Evolutionary conservation across 2,797 vertebrate genomes (phyloP), one percentile per base, ranked within the genome.

Genomic region (Sardinella longiceps): DNA sequence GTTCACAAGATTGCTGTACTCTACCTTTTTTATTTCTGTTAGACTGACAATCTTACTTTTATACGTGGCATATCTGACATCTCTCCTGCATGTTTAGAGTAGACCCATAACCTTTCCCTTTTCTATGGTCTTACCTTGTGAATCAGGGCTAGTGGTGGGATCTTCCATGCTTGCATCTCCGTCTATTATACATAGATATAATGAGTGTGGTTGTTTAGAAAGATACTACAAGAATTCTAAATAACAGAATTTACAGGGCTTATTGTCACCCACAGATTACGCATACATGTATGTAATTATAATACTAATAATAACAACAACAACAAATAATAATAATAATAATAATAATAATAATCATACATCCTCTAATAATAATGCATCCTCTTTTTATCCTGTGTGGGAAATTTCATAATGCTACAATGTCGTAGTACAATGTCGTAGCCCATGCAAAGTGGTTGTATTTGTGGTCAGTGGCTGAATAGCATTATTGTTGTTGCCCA

Each of bases 101-200:
- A 20, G 66, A 18, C 25, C 63, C 46, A 9, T 70, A 37, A 70
- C 14, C 3, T 53, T 20, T 51, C 39, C 11, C 48, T 30, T 77
- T 39, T 82, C 39, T 25, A 53, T 45, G 23, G 23, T 83, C 83
- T 30, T 56, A 91, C 89, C 89, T 83, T 0, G 37, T 23, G 88
- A 85, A 46, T 89, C 87, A 83, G 85, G 85, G 30, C 39, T 60
- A 20, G 56, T 86, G 51, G 87, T 86, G n/a, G 86, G 66, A 56
- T 88, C 87, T 63, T 89, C 87, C 30, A 80, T n/a, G 11, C 83
- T 86, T 51, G 81, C 74, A 46, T 90, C 87, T 28, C 39, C 83
- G 51, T 80, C 86, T 84, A 28, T 28, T 15, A 80, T 18, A 86
- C 43, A 84, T 12, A 18, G 51, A n/a, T 15, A 37, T 28, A 15